Evolutionary conservation across 2,888 invertebrate genomes (phyloP), one percentile per base, ranked within the genome.

Genomic region (Netelia virgata): DNA sequence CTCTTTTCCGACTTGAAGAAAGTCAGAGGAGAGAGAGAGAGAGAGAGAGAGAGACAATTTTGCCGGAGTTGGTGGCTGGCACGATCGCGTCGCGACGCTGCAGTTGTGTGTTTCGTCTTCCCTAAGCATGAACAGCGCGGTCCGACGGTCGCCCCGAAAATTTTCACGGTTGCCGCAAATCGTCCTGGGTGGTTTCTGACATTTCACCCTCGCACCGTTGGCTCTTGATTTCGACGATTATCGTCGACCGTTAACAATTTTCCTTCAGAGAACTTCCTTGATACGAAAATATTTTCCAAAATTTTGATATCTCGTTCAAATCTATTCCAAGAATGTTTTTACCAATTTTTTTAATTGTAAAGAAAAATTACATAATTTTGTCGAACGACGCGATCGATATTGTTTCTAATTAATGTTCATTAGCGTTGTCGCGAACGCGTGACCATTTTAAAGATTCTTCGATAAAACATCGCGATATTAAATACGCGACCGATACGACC

Each of bases 101-200:
- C 47, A 63, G 28, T 55, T 47, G 14, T 47, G 47, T 10, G 47
- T 10, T 47, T 47, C 11, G 47, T 14, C 47, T 47, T 47, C 14
- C 14, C 14, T 55, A 53, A 43, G 11, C 72, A 18, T 43, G 64
- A 55, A 68, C 69, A 70, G 66, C 72, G 55, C n/a, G 47, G 43
- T 73, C 66, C 61, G 50, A 79, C 63, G 66, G 50, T 36, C 63
- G 80, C 76, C 78, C 28, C 84, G 59, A 88, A 87, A 86, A 89
- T 91, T 89, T 90, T 91, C 88, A 84, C 88, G 87, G 87, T 87
- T 91, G 85, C 88, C 86, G 87, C 86, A 89, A 88, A 88, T 83
- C 86, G 69, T 77, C 69, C 78, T 77, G 84, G 84, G 81, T 81
- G 84, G 77, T 47, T 76, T 47, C 14, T 11, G 11, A 47, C 47